Base-by-base conservation (phyloP, 2,797 vertebrate genomes). In the Acanthornis magna region DNA sequence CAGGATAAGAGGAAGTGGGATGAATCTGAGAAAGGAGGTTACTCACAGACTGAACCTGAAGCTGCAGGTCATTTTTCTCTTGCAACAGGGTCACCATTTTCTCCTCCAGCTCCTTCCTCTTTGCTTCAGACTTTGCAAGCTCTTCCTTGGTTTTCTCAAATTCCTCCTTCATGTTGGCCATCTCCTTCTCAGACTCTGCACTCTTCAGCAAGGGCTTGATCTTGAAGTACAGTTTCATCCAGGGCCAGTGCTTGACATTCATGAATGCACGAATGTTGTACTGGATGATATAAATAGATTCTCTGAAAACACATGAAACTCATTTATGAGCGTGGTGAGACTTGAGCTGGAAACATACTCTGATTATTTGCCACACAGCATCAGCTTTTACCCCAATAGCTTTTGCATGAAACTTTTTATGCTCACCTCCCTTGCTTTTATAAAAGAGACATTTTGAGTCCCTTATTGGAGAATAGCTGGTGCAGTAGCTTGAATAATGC, bases 211-310 rank as follows among this genome's bases (percentile, higher is more conserved):
- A 96, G 21, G 98, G 98, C 38, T 98, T 98, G 50, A 98, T 98
- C 95, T 98, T 98, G 93, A 98, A 98, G 48, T 43, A 98, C 15
- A 98, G 5, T 71, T 98, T 98, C 98, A 98, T 98, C 98, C 98
- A 98, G 32, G 98, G 97, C 98, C 99, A 99, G 43, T 98, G 98
- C 96, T 99, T 99, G 30, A 99, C 98, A 5, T 98, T 99, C 99
- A 99, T 99, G 97, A 99, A 99, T 62, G 99, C 95, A 7, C 98
- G 97, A 53, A 99, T 30, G 25, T 99, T 99, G 98, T 99, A 99
- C 48, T 98, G 98, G 92, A 99, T 98, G 38, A 95, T 76, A 68
- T 77, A 98, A 94, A 99, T 98, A 32, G 98, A 98, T 66, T 98
- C 98, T 95, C 98, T 98, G 70, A 88, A 93, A 94, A 66, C 19